Conservation (phyloP, 53 echinoderm and acorn worm genomes). For the Crossaster papposus region DNA sequence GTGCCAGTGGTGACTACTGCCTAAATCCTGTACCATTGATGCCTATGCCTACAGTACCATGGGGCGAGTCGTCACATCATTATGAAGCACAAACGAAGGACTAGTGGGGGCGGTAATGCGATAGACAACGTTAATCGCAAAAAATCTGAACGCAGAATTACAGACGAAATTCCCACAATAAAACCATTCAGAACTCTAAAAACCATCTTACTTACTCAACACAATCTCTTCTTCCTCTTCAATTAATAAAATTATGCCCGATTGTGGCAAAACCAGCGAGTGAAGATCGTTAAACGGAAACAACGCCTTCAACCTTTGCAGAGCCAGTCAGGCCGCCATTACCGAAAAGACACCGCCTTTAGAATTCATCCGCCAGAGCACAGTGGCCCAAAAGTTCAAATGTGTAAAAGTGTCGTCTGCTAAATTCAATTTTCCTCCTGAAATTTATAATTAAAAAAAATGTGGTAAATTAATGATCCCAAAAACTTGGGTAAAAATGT, state of each 20-base stretch:
- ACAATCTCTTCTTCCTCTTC: constrained; percentile 22
- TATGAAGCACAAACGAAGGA: too few species aligned
- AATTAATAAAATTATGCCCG: constrained; percentile 15
- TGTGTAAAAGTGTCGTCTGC: not conserved
- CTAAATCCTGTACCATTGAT: not conserved
- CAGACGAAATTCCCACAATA: not conserved
- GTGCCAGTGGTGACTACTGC: too few species aligned
- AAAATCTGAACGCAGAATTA: not conserved
- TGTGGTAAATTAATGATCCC: too few species aligned
- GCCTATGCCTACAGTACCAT: not conserved
- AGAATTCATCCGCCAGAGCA: constrained; percentile 43
- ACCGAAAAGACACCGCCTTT: constrained; percentile 34
- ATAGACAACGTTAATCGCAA: not conserved
- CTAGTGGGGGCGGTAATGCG: not conserved
- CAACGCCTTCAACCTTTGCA: constrained; percentile 12
- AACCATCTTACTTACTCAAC: constrained; percentile 26
- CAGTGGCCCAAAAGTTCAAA: not conserved
- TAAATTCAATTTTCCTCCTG: not conserved
- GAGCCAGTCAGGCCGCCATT: constrained; percentile 41
- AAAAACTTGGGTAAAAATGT: too few species aligned
- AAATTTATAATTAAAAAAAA: too few species aligned
- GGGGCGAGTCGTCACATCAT: not conserved
- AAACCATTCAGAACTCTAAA: not conserved
- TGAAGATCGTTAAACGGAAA: not conserved
- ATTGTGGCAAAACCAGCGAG: not conserved